Evolutionary conservation across 2,888 invertebrate genomes (phyloP).

Genomic region (Drosophila anceps): DNA sequence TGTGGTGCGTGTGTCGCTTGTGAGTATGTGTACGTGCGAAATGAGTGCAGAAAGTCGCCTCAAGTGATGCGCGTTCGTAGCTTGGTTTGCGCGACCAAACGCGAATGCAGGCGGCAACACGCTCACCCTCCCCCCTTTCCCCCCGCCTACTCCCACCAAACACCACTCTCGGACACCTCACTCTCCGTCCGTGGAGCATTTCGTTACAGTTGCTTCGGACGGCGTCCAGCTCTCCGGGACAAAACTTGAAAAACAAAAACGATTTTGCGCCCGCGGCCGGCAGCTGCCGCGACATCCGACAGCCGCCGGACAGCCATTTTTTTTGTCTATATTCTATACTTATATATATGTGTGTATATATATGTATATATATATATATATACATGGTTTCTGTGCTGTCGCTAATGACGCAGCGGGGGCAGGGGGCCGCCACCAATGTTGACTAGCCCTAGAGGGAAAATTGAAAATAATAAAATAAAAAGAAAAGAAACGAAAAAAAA

Average conservation of each 20-base stretch:
- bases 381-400: constrained; percentile 36
- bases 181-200: not conserved
- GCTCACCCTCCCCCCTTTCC: not conserved
- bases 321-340: not conserved
- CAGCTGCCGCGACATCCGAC: constrained; percentile 36
- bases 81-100: constrained; percentile 30
- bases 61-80: constrained; percentile 44
- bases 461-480: constrained; percentile 52
- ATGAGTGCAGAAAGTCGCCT: constrained; percentile 75
- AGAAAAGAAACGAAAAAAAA: not conserved
- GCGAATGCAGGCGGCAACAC: not conserved
- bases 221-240: constrained; percentile 18
- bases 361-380: not conserved
- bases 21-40: constrained; percentile 66
- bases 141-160: not conserved
- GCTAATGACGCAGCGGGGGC: constrained; percentile 64
- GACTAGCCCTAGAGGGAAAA: constrained; percentile 73
- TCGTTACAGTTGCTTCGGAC: not conserved
- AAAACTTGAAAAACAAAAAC: constrained; percentile 71
- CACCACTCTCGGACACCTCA: not conserved
- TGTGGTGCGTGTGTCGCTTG: constrained; percentile 24
- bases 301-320: constrained; percentile 14
- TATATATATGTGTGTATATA: not conserved
- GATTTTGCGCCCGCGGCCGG: constrained; percentile 70
- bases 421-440: constrained; percentile 54